Evolutionary conservation across 1,140 invertebrate genomes (phyloP), one percentile per base, ranked within the genome.

Genomic region (Orchesella cincta): DNA sequence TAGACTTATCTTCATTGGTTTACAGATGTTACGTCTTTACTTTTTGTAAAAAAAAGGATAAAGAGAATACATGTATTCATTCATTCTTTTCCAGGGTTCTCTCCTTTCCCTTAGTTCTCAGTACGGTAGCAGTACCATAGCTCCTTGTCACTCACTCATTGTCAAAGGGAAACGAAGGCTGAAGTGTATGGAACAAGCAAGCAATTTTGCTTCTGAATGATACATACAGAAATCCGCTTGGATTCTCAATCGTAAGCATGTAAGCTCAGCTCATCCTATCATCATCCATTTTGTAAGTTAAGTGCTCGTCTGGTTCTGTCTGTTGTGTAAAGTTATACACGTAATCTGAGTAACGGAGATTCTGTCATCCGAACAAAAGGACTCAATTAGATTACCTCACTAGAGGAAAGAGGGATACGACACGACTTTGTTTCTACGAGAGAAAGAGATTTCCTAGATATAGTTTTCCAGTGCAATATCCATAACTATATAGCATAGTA

Each of bases 371-470:
- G 62, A 67, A 67, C 62, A 67, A 67, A 67, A 67, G 62, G 62
- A 67, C 62, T 67, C 62, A 67, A 67, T 67, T 67, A 67, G 62
- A 67, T 67, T 67, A 67, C 62, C 62, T 67, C 62, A 67, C 62
- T 18, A 57, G 54, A 67, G 26, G 29, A 23, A 31, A 67, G 33
- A 33, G 62, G 33, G 62, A 67, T 67, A 67, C 12, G 26, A 62
- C 5, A 67, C 33, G 2, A 67, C 62, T 67, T 67, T 57, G 54
- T 23, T 14, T 57, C 12, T 57, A 46, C 39, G 39, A 46, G 39
- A 20, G 39, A 57, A 5, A 57, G 54, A 57, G 23, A 57, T 57
- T n/a, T 57, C 5, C 23, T 57, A 12, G 12, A 12, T 26, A 8
- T 57, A 8, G 12, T 23, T 57, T 57, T 46, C 39, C 39, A 46